Base-by-base conservation (phyloP, 2,888 invertebrate genomes). In the Phyto melanocephala region DNA sequence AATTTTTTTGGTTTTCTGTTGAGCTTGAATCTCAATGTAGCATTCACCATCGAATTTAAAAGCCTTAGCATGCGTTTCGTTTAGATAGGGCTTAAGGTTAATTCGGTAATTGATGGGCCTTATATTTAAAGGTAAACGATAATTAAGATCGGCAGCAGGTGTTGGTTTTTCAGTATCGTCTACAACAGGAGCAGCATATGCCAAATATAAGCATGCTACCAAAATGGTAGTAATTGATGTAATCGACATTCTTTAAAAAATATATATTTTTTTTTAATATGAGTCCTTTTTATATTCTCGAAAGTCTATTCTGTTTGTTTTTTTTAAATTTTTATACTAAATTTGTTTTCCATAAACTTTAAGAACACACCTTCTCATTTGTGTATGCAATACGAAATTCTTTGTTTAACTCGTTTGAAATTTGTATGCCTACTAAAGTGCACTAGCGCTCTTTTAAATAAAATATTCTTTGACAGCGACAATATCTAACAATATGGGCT, bases 91-190 rank as follows among this genome's bases (percentile, higher is more conserved):
- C 0, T 89, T 90, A 5, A 95, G 85, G 0, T 90, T 85, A 0
- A 95, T 90, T 22, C 91, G 89, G 84, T 95, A 95, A 17, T 89
- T 89, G 0, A 84, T 86, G 0, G 95, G 95, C 1, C 75, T 76
- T 0, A 94, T 91, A 0, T 87, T 90, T 2, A 62, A 37, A 2
- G 87, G 83, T 10, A 91, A 83, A 24, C 90, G 87, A 50, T 90
- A 91, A 3, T 88, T 85, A 3, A 50, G 52, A 10, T 45, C 68
- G 6, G 54, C 84, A 0, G 28, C 52, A 4, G 71, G 17, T 1
- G 22, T 42, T 0, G 86, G 84, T 0, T 80, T 68, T 24, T 84
- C 60, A 22, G 84, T 42, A 0, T 74, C 63, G 8, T 81, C 74
- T 11, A 42, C 52, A 6, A 84, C 85, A 13, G 87, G 85, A 3